Conservation (phyloP, 2,888 invertebrate species). For the Cerastis rubricosa region DNA sequence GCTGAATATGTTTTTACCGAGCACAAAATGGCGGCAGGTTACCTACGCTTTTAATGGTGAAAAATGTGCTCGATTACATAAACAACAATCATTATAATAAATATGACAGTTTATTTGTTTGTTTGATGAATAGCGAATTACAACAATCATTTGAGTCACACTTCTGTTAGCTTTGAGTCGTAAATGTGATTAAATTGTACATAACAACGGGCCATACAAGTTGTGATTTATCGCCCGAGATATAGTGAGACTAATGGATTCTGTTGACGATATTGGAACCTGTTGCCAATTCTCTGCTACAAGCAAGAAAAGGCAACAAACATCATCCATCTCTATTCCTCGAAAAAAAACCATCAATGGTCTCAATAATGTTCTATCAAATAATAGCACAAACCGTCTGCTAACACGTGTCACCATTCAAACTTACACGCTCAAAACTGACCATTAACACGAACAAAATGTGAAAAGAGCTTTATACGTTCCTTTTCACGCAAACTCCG, state of each 20-base stretch:
- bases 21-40: conserved; percentile 63
- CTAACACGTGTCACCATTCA: conserved; percentile 58
- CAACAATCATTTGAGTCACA: conserved; percentile 31
- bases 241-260: conserved; percentile 56
- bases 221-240: conserved; percentile 52
- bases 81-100: conserved; percentile 53
- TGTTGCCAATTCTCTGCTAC: conserved; percentile 54
- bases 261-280: conserved; percentile 51
- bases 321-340: conserved; percentile 21
- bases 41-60: conserved; percentile 61
- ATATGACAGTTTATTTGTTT: conserved; percentile 41
- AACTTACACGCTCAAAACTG: conserved; percentile 56
- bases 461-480: conserved; percentile 58
- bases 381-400: conserved; percentile 27
- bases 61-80: conserved; percentile 59
- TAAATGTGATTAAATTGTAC: conserved; percentile 42
- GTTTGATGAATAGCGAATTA: conserved; percentile 43
- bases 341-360: conserved; percentile 23
- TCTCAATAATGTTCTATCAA: conserved; percentile 42
- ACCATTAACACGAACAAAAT: conserved; percentile 65
- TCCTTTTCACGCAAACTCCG: conserved; percentile 69
- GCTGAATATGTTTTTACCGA: conserved; percentile 67
- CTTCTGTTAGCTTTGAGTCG: conserved; percentile 22
- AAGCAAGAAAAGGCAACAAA: conserved; percentile 17
- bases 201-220: conserved; percentile 25